Percentiles rank a stretch among this genome's conserved stretches.
These are phyloP conservation scores for Mirounga angustirostris DNA, from an alignment of 2,113 vertebrate species.

Conservation along the genomic window DNA sequence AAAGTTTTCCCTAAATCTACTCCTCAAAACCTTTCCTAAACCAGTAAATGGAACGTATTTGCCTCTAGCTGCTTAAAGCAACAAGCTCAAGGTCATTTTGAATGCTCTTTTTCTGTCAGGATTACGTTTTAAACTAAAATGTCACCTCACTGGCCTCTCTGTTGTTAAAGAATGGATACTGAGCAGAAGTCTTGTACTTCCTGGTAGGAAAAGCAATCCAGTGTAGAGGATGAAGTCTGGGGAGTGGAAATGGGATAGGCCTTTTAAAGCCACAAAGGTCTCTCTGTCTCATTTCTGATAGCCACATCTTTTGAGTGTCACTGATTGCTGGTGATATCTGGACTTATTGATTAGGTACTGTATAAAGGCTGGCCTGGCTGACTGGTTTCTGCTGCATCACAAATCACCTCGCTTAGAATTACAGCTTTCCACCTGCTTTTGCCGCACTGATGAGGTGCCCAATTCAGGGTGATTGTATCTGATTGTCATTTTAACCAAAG, in stretches of 20 bases:
- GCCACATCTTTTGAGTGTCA: background rate
- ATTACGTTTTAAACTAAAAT: background rate
- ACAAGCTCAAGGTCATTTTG: background rate
- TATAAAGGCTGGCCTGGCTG: background rate
- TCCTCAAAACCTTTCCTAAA: background rate
- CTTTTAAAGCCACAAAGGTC: background rate
- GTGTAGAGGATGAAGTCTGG: background rate
- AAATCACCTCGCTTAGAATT: background rate
- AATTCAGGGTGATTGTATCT: background rate
- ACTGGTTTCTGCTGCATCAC: background rate
- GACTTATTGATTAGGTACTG: background rate
- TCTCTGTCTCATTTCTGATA: background rate
- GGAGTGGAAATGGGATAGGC: accelerated
- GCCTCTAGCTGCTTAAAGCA: background rate
- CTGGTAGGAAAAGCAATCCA: background rate
- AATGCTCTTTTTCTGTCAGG: background rate
- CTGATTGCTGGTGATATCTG: background rate
- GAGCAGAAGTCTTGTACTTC: background rate
- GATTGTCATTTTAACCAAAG: background rate
- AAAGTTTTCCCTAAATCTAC: background rate
- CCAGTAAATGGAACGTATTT: background rate
- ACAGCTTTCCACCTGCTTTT: background rate
- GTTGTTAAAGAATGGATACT: background rate
- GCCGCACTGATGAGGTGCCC: background rate
- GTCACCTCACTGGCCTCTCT: background rate